Evolutionary conservation across 1,140 invertebrate species (phyloP).

Genomic region (Anastrepha obliqua): DNA sequence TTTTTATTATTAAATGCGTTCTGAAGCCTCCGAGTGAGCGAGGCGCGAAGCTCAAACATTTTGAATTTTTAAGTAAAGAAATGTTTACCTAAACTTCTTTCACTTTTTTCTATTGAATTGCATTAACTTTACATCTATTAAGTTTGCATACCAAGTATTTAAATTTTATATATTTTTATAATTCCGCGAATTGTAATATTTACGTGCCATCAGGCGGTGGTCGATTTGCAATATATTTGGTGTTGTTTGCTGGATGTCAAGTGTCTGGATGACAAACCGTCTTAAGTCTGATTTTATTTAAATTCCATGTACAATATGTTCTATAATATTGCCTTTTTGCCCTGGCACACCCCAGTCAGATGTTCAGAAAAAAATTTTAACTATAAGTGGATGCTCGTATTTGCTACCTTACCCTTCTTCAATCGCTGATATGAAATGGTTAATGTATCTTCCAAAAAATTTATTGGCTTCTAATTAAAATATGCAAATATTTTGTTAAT

Average conservation of each 20-base stretch:
- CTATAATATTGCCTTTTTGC: background rate
- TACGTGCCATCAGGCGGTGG: background rate
- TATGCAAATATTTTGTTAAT: constrained; percentile 37
- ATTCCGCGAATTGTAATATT: no score
- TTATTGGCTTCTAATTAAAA: constrained; percentile 47
- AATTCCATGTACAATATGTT: background rate
- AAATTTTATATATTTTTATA: background rate
- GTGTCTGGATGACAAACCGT: background rate
- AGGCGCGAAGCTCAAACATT: no score
- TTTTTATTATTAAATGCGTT: no score
- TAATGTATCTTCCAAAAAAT: background rate
- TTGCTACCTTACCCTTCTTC: background rate
- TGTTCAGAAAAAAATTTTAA: background rate
- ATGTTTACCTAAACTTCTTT: no score
- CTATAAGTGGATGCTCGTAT: background rate
- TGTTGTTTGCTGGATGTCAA: background rate
- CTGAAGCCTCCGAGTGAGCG: no score
- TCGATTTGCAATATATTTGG: background rate
- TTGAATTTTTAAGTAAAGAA: no score
- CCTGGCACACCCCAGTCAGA: constrained; percentile 16
- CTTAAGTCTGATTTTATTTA: background rate
- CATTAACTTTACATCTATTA: no score
- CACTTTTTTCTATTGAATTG: no score
- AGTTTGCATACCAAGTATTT: no score
- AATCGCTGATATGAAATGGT: background rate